Base-by-base conservation (phyloP, 2,797 vertebrate species). In the Smutsia gigantea region DNA sequence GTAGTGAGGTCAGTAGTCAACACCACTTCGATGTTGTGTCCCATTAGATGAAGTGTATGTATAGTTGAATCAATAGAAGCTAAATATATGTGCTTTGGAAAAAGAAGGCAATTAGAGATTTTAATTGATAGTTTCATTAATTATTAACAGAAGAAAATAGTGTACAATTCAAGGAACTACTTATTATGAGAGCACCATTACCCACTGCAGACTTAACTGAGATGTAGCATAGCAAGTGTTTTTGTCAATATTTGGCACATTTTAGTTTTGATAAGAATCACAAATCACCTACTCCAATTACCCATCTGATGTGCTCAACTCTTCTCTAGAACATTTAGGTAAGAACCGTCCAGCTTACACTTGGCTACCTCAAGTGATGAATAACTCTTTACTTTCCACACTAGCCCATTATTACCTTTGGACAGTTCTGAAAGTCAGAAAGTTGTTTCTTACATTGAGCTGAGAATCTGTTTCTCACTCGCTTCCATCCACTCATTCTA, bases 321-420 rank as follows among this genome's bases (percentile, higher is more conserved):
- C 23, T 92, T 63, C 39, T 95, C 66, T 55, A 77, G 77, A 78
- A 75, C 78, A 94, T 94, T 93, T 94, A 94, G 57, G 92, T 96
- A 95, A 93, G 64, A 93, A 92, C 75, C 31, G 83, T 63, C 63
- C 51, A 97, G 81, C 42, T 95, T 96, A 61, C 86, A 77, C 19
- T 96, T 74, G 34, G 57, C 81, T 93, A 66, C 37, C 92, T 91
- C 92, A 23, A 90, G n/a, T 94, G 78, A 90, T 79, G 72, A 96
- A 74, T 88, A 93, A 90, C 29, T 92, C 37, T 57, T 51, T 82
- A 34, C 93, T 96, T 96, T 84, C 84, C 84, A 96, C 42, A 10
- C 46, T 88, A 95, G 66, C 21, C 78, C 94, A 82, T 95, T 96
- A 97, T 94, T 97, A 97, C 97, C 81, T 87, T 81, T 88, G 87